phyloP scores from a whole-genome alignment of 64 coral and sea anemone species.

The Pocillopora verrucosa region DNA sequence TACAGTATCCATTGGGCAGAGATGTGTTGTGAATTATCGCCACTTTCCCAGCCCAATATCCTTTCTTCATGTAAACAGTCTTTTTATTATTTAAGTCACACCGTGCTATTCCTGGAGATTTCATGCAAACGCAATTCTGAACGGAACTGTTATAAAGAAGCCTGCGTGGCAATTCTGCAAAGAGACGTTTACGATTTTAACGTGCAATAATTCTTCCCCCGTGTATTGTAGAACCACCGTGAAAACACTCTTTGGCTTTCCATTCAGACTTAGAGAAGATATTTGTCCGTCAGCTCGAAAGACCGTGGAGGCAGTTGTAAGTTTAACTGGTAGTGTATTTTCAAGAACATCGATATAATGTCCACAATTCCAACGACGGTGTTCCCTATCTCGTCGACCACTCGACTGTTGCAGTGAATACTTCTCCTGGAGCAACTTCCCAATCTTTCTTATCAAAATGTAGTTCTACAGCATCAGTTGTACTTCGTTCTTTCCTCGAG shows the following conservation, averaged over 20 bases:
- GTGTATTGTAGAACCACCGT: not conserved
- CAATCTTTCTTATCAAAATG: constrained; percentile 30
- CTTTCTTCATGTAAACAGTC: constrained; percentile 54
- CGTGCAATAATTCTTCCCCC: not conserved
- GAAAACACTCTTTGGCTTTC: not conserved
- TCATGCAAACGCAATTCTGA: constrained; percentile 55
- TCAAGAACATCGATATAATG: not conserved
- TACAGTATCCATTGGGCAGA: constrained; percentile 70
- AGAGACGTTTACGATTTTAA: not conserved
- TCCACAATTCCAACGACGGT: constrained; percentile 71
- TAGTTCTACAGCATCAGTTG: constrained; percentile 75
- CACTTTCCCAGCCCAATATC: constrained; percentile 85
- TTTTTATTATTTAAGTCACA: constrained; percentile 39
- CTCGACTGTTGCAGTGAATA: constrained; percentile 56
- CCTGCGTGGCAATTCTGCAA: constrained; percentile 56
- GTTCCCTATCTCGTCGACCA: constrained; percentile 71
- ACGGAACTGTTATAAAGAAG: not conserved
- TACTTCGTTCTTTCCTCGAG: constrained; percentile 35
- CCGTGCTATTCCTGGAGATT: constrained; percentile 37
- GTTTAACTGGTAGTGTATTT: not conserved
- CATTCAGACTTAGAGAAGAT: not conserved
- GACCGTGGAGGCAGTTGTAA: not conserved
- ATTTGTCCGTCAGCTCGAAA: not conserved
- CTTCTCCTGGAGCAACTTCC: constrained; percentile 75
- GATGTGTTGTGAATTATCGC: constrained; percentile 20